A percentile compares a stretch with the other conserved stretches of the same genome.
phyloP scores from a whole-genome alignment of 2,113 vertebrate species.

The Dromaius novaehollandiae region DNA sequence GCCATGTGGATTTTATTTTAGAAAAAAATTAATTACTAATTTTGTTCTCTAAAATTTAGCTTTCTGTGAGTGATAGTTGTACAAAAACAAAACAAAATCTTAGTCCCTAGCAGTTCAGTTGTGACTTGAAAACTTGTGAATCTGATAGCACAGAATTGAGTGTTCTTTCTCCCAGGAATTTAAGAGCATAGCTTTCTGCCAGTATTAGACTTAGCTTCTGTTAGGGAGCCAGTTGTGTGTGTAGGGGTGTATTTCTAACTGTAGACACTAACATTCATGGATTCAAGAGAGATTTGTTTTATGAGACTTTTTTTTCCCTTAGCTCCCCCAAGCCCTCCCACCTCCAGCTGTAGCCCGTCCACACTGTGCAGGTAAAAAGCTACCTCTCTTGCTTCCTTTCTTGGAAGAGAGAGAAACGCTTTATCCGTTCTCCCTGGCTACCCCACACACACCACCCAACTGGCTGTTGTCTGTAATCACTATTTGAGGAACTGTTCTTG shows the following conservation, averaged over 20 bases:
- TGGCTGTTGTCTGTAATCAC: background rate
- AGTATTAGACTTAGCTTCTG: background rate
- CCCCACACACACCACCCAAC: background rate
- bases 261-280: background rate
- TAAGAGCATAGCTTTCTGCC: background rate
- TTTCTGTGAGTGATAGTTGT: background rate
- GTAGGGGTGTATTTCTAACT: background rate
- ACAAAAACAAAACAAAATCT: background rate
- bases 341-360: rapidly evolving
- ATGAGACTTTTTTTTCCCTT: background rate
- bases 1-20: background rate
- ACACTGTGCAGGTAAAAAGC: background rate
- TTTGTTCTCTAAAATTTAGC: background rate
- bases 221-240: background rate
- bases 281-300: background rate
- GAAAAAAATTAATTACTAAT: background rate
- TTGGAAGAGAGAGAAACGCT: background rate
- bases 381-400: background rate
- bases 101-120: background rate
- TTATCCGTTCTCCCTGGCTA: background rate
- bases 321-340: background rate
- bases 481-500: background rate
- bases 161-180: background rate
- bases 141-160: background rate
- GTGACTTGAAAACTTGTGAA: background rate